Conservation (phyloP, 2,113 vertebrate species). For the Gobius niger region DNA sequence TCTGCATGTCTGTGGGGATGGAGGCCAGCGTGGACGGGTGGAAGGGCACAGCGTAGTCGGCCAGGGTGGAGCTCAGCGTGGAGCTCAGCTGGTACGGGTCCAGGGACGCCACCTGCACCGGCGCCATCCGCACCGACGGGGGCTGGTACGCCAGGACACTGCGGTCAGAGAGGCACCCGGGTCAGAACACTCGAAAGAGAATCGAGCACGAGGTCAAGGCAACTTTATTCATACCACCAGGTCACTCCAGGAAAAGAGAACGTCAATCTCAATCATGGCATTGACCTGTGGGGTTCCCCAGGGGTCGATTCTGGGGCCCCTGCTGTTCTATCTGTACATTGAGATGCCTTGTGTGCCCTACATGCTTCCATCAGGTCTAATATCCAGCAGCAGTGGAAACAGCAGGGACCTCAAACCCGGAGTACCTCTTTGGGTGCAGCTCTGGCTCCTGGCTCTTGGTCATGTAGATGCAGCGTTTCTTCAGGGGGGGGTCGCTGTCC, state of each 20-base stretch:
- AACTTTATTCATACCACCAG: too few relatives aligned
- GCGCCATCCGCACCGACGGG: constrained; percentile 83
- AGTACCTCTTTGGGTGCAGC: constrained; percentile 85
- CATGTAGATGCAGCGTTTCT: constrained; percentile 90
- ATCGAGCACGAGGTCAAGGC: background rate
- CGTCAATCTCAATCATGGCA: too few relatives aligned
- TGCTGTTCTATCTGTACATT: too few relatives aligned
- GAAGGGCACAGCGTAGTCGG: constrained; percentile 92
- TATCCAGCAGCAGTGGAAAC: too few relatives aligned
- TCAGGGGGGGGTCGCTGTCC: constrained; percentile 77
- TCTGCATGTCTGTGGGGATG: constrained; percentile 92
- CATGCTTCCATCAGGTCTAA: too few relatives aligned
- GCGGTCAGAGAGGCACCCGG: constrained; percentile 12
- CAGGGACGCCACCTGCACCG: constrained; percentile 74
- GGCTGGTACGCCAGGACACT: constrained; percentile 95
- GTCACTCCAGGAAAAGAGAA: too few relatives aligned
- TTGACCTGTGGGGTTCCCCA: too few relatives aligned
- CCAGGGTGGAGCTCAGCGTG: constrained; percentile 84
- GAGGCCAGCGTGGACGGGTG: constrained; percentile 86
- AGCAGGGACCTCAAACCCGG: too few relatives aligned
- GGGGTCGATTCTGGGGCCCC: too few relatives aligned
- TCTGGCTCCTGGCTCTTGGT: constrained; percentile 84
- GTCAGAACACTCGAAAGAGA: background rate
- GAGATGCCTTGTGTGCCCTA: too few relatives aligned
- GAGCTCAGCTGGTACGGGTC: constrained; percentile 86